These are phyloP conservation scores for Triops longicaudatus DNA, from an alignment of 1,140 invertebrate genomes.

Conservation along the genomic window DNA sequence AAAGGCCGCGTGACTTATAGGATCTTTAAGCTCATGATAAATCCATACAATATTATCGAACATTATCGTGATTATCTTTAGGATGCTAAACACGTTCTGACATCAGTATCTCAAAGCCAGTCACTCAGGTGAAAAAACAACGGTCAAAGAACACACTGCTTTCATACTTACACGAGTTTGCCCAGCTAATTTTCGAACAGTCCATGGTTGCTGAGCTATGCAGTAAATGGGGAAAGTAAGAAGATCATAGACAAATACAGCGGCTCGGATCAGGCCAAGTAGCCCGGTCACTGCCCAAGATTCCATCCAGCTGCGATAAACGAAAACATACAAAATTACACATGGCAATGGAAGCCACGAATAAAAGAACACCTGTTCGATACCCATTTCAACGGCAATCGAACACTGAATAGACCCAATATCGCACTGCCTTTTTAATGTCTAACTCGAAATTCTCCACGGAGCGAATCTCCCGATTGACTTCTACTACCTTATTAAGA, in stretches of 20 bases:
- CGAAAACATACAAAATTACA: neutral
- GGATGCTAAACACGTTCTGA: neutral
- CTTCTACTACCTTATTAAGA: too few relatives aligned
- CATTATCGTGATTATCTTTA: neutral
- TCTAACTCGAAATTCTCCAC: too few relatives aligned
- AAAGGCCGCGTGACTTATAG: neutral
- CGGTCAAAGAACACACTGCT: neutral
- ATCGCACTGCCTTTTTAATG: too few relatives aligned
- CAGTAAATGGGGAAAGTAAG: conserved; percentile 82
- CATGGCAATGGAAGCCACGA: neutral
- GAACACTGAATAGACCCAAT: too few relatives aligned
- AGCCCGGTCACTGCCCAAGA: neutral
- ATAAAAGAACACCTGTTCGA: neutral
- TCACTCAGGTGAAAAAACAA: neutral
- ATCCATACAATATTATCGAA: conserved; percentile 20
- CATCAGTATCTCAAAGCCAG: neutral
- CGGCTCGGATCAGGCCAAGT: neutral
- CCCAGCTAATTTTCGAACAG: conserved; percentile 59
- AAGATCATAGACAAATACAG: conserved; percentile 1
- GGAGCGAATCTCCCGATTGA: too few relatives aligned
- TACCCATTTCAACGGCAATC: neutral
- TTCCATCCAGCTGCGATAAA: neutral
- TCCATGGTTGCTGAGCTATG: conserved; percentile 78
- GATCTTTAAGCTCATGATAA: conserved; percentile 24
- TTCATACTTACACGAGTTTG: conserved; percentile 58